Conservation (phyloP, 2,797 vertebrate species). For the Hirundo rustica region DNA sequence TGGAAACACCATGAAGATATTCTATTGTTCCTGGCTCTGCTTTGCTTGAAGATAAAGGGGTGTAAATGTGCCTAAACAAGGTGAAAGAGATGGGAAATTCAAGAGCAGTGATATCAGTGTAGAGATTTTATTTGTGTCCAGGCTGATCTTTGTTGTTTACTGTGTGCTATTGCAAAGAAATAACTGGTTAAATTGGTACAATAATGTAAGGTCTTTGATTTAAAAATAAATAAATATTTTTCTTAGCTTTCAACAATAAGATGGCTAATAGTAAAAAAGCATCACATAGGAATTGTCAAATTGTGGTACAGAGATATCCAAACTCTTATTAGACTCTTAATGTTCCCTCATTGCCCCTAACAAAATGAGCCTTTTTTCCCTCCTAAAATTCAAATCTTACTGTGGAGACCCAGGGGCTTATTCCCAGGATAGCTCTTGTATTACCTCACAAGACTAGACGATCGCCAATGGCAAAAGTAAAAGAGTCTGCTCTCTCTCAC, state of each 20-base stretch:
- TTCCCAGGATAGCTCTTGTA: no score
- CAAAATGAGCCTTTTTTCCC: fast-evolving
- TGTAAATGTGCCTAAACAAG: background rate
- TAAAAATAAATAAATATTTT: background rate
- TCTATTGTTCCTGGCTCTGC: background rate
- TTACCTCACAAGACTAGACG: no score
- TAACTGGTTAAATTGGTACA: background rate
- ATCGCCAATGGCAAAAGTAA: no score
- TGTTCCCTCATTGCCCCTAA: background rate
- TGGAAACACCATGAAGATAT: background rate
- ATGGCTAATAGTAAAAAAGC: background rate
- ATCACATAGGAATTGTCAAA: background rate
- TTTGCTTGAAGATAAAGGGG: background rate
- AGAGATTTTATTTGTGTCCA: background rate
- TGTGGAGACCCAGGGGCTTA: no score
- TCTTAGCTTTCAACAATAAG: background rate
- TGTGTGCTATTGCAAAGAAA: background rate
- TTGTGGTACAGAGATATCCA: background rate
- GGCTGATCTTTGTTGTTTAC: background rate
- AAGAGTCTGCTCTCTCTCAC: no score
- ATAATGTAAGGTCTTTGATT: background rate
- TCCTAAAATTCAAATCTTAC: background rate
- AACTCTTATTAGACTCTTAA: background rate
- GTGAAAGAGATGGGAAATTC: background rate
- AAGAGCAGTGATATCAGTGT: background rate